phyloP scores from a whole-genome alignment of 2,888 invertebrate genomes.

The Cyclophora punctaria region DNA sequence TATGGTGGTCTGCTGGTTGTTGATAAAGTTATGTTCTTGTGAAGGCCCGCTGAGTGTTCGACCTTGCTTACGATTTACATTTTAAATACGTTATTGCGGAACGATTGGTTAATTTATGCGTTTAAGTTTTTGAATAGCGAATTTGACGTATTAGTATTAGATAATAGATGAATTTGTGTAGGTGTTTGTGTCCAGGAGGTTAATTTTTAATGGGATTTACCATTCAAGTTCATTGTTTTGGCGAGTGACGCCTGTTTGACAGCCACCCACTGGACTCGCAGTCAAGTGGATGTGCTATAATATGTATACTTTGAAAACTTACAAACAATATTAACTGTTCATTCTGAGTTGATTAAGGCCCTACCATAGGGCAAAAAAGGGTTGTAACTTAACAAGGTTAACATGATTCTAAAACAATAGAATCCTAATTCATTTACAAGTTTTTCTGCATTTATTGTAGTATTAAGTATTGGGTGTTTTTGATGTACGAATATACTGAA shows the following conservation, averaged over 20 bases:
- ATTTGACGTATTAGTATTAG: constrained; percentile 17
- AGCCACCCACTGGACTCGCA: not conserved
- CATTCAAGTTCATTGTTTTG: constrained; percentile 25
- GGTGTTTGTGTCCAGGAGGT: constrained; percentile 19
- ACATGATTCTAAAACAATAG: no score
- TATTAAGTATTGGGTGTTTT: no score
- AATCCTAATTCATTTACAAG: no score
- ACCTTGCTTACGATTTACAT: constrained; percentile 61
- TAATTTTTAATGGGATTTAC: constrained; percentile 33
- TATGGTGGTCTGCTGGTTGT: constrained; percentile 16
- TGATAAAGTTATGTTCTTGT: constrained; percentile 3
- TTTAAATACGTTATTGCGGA: constrained; percentile 43
- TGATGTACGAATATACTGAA: no score
- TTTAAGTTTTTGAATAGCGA: constrained; percentile 24
- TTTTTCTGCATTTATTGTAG: no score
- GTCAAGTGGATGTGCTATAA: no score
- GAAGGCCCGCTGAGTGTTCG: constrained; percentile 20
- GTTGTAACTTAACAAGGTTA: no score
- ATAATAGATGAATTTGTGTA: constrained; percentile 14
- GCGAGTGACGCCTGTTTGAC: constrained; percentile 7
- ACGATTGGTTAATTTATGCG: constrained; percentile 34
- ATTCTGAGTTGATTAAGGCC: no score
- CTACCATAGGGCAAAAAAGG: no score
- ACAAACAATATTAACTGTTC: no score
- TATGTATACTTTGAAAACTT: no score